phyloP scores from a whole-genome alignment of 2,113 vertebrate species.

The Tapirus terrestris region DNA sequence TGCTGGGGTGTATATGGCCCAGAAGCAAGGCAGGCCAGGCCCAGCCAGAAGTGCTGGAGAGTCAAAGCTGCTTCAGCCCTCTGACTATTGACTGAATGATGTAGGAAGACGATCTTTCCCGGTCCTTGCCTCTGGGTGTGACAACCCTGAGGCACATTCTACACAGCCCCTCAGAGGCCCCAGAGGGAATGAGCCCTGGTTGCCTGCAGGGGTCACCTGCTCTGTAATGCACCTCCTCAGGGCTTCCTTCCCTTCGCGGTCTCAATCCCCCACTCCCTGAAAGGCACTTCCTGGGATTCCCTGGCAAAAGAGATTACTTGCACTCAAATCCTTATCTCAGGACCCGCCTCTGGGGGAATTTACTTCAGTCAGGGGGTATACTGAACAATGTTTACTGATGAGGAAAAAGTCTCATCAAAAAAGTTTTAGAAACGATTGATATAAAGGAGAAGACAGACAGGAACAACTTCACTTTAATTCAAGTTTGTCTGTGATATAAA shows the following conservation, averaged over 20 bases:
- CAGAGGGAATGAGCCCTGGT: neutral
- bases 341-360: neutral
- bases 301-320: neutral
- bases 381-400: neutral
- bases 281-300: neutral
- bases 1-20: neutral
- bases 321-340: neutral
- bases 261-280: neutral
- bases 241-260: neutral
- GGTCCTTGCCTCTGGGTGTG: neutral
- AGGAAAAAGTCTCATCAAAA: neutral
- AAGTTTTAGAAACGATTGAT: neutral
- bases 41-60: neutral
- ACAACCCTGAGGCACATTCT: neutral
- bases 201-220: neutral
- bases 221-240: neutral
- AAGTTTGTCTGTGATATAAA: neutral
- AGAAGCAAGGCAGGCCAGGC: neutral
- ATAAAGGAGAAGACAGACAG: neutral
- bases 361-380: neutral
- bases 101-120: neutral
- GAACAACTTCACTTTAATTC: neutral
- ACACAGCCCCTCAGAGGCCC: neutral
- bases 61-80: neutral
- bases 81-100: neutral